Percentiles rank a stretch among this genome's conserved stretches.
phyloP scores from a whole-genome alignment of 2,113 vertebrate species.

The Brevimyrus niger region DNA sequence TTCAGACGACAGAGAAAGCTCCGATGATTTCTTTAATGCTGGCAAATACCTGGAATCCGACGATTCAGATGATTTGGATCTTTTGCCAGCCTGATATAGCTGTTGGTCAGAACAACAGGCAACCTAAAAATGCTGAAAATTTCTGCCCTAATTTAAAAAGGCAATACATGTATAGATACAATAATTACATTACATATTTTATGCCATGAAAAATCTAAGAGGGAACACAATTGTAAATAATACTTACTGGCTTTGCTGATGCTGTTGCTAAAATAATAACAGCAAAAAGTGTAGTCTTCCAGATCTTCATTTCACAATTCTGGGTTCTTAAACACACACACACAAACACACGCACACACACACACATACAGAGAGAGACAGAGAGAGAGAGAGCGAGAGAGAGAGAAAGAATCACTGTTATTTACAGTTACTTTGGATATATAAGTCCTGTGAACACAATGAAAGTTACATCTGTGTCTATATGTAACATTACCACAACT shows the following conservation, averaged over 20 bases:
- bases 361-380: no score
- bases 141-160: background rate
- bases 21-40: background rate
- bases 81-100: background rate
- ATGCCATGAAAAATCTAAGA: background rate
- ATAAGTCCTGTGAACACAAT: background rate
- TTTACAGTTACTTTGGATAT: background rate
- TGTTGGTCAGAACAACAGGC: background rate
- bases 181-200: background rate
- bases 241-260: constrained; percentile 34
- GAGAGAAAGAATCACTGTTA: background rate
- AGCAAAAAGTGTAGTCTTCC: constrained; percentile 22
- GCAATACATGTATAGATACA: background rate
- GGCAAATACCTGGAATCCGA: background rate
- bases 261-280: constrained; percentile 19
- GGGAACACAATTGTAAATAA: background rate
- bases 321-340: background rate
- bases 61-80: background rate
- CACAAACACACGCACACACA: background rate
- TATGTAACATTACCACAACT: background rate
- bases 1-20: background rate
- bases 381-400: no score
- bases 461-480: background rate
- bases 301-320: constrained; percentile 27
- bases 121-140: background rate